Percentiles rank a stretch among this genome's conserved stretches.
Conservation (phyloP, 2,888 invertebrate genomes). For the Athrips mouffetella region DNA sequence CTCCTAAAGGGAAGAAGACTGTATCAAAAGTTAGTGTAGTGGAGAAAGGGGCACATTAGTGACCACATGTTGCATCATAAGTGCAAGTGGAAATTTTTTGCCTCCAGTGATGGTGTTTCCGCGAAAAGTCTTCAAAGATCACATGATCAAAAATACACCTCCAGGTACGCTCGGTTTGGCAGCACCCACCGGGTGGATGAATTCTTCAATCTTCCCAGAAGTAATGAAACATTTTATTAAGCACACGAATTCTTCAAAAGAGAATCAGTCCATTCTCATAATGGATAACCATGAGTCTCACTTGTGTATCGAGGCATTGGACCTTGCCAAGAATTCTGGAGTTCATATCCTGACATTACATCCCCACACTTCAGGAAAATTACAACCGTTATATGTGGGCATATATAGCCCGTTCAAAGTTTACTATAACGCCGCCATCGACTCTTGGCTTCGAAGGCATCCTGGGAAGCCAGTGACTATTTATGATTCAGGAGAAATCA, state of each 20-base stretch:
- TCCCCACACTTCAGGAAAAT: conserved; percentile 49
- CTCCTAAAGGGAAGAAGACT: no score
- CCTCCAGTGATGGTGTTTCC: conserved; percentile 45
- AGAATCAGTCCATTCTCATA: conserved; percentile 15
- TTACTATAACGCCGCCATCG: conserved; percentile 32
- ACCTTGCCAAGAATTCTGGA: conserved; percentile 9
- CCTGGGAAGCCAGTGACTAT: conserved; percentile 49
- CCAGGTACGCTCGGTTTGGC: conserved; percentile 22
- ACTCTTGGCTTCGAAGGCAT: conserved; percentile 43
- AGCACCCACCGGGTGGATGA: conserved; percentile 21
- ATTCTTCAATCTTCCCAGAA: conserved; percentile 20
- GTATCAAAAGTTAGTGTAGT: no score
- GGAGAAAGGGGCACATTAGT: conserved; percentile 12
- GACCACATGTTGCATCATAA: conserved; percentile 37
- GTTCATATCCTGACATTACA: conserved; percentile 41
- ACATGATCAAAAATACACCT: conserved; percentile 22
- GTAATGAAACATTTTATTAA: no score
- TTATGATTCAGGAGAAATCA: conserved; percentile 39
- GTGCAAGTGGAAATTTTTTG: conserved; percentile 33
- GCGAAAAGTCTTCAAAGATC: conserved; percentile 32
- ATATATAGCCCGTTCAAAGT: conserved; percentile 48
- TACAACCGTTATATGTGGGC: conserved; percentile 53
- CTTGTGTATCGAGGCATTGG: conserved; percentile 12
- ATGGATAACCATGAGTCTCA: conserved; percentile 28
- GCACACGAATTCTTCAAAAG: conserved; percentile 27